Percentiles rank a stretch among this genome's conserved stretches.
These are phyloP conservation scores for Pissodes strobi DNA, from an alignment of 1,140 invertebrate genomes.

Conservation along the genomic window DNA sequence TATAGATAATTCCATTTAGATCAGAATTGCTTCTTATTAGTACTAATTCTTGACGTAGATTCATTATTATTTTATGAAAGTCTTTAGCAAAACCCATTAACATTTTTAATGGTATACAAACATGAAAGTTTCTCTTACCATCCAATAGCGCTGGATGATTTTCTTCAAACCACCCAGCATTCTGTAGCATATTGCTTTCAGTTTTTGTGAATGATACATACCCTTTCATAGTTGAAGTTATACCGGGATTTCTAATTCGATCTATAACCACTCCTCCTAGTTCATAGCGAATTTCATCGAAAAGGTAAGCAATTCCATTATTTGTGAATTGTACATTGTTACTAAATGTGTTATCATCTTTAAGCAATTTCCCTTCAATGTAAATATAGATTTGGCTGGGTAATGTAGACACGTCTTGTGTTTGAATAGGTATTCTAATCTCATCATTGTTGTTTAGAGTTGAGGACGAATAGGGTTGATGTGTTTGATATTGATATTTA, in stretches of 20 bases:
- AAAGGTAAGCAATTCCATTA: conserved; percentile 30
- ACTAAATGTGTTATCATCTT: conserved; percentile 11
- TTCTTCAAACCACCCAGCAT: too few relatives aligned
- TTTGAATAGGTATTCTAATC: conserved; percentile 40
- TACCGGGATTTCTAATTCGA: conserved; percentile 19
- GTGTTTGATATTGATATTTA: conserved; percentile 15
- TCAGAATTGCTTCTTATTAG: too few relatives aligned
- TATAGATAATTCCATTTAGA: too few relatives aligned
- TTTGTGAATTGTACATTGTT: conserved; percentile 13
- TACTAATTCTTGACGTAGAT: too few relatives aligned
- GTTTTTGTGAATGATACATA: conserved; percentile 14
- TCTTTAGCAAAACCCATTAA: conserved; percentile 24
- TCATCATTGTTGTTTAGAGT: conserved; percentile 36
- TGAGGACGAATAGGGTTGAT: conserved; percentile 26
- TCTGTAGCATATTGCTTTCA: too few relatives aligned
- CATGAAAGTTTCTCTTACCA: too few relatives aligned
- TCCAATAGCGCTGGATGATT: too few relatives aligned
- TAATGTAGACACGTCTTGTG: conserved; percentile 35
- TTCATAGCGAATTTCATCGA: conserved; percentile 29
- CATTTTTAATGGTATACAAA: too few relatives aligned
- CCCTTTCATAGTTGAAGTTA: conserved; percentile 25
- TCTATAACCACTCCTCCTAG: conserved; percentile 19
- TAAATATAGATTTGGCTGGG: conserved; percentile 25
- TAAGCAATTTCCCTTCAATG: conserved; percentile 34
- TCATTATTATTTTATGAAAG: too few relatives aligned